These are phyloP conservation scores for Synaphobranchus kaupii DNA, from an alignment of 2,797 vertebrate genomes.

Conservation along the genomic window DNA sequence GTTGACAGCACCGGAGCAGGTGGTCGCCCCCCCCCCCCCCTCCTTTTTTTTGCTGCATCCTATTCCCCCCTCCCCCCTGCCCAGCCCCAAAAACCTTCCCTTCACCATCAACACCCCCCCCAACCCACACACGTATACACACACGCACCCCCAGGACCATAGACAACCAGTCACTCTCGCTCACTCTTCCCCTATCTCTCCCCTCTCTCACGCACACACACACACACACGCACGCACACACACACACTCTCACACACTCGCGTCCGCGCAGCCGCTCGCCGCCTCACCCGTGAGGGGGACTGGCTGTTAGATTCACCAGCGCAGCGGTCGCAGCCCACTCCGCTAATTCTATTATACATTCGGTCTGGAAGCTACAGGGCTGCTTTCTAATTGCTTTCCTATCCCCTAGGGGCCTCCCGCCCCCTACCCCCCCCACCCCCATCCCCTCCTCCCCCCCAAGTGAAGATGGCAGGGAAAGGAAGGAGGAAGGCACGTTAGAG, in stretches of 20 bases:
- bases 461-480: slow-evolving; percentile 75
- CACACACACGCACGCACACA: slow-evolving; percentile 30
- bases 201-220: slow-evolving; percentile 29
- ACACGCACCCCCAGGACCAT: slow-evolving; percentile 46
- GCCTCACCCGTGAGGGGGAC: slow-evolving; percentile 50
- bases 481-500: slow-evolving; percentile 71
- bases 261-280: slow-evolving; percentile 13
- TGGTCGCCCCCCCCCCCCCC: slow-evolving; percentile 59
- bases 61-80: slow-evolving; percentile 52
- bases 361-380: slow-evolving; percentile 76
- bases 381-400: slow-evolving; percentile 83
- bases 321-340: slow-evolving; percentile 55
- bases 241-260: slow-evolving; percentile 37
- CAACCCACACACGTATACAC: slow-evolving; percentile 42
- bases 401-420: slow-evolving; percentile 70
- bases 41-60: slow-evolving; percentile 37
- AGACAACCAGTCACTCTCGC: slow-evolving; percentile 42
- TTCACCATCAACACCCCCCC: slow-evolving; percentile 20
- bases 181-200: slow-evolving; percentile 5
- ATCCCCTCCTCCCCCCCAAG: slow-evolving; percentile 66
- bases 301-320: slow-evolving; percentile 63
- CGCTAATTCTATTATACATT: slow-evolving; percentile 82
- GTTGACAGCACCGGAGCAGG: slow-evolving; percentile 53
- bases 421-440: slow-evolving; percentile 53
- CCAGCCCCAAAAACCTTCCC: slow-evolving; percentile 14